Evolutionary conservation across 2,797 vertebrate species (phyloP).

Genomic region (Balearica regulorum): DNA sequence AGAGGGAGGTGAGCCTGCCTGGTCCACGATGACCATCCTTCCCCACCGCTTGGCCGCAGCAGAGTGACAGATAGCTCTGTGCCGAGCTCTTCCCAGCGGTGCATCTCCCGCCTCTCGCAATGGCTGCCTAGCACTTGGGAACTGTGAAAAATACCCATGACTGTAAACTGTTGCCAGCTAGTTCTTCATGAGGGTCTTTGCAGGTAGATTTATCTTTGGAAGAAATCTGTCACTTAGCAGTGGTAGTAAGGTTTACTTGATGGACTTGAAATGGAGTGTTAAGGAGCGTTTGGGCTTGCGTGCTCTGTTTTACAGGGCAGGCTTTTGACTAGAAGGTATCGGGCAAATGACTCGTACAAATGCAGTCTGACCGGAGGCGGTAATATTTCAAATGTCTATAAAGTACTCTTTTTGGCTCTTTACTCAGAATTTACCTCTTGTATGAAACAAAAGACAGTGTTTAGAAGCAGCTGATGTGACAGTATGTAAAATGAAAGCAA

Average conservation of each 20-base stretch:
- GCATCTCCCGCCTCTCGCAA: fast-evolving
- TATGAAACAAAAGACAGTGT: neutral
- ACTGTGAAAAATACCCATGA: fast-evolving
- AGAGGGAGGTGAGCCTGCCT: neutral
- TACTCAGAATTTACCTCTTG: neutral
- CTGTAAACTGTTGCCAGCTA: neutral
- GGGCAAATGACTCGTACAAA: neutral
- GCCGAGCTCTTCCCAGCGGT: neutral
- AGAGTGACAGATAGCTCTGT: neutral
- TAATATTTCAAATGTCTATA: neutral
- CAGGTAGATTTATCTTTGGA: neutral
- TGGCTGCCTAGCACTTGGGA: neutral
- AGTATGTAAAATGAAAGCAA: neutral
- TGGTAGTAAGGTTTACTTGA: neutral
- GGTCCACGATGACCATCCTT: neutral
- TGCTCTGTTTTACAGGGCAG: neutral
- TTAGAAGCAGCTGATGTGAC: neutral
- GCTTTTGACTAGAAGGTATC: neutral
- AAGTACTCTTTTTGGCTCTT: neutral
- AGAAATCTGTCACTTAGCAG: neutral
- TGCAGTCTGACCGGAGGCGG: neutral
- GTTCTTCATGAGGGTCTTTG: fast-evolving
- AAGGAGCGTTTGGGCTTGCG: neutral
- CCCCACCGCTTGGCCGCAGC: neutral
- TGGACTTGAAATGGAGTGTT: neutral